Conservation (phyloP, 1,140 invertebrate species). For the Zaprionus capensis region DNA sequence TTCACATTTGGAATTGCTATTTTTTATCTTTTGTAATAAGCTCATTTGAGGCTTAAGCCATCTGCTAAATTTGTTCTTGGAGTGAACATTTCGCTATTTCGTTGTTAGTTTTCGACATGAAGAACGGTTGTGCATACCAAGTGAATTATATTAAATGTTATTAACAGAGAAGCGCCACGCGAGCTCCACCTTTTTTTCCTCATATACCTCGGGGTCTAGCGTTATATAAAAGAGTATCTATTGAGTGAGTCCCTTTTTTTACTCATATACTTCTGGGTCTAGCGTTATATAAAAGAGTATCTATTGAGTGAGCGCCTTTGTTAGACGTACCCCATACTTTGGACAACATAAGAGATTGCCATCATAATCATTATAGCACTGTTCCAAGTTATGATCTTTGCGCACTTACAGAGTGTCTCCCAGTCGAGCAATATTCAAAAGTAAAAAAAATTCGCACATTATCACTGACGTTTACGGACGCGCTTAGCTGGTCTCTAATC, state of each 20-base stretch:
- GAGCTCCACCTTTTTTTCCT: slow-evolving; percentile 4
- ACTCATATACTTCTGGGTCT: slow-evolving; percentile 11
- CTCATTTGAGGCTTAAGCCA: slow-evolving; percentile 34
- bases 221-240: not conserved
- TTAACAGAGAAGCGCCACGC: slow-evolving; percentile 16
- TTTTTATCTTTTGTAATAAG: slow-evolving; percentile 30
- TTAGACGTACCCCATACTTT: not conserved
- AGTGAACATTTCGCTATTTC: slow-evolving; percentile 41
- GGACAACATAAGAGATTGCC: too few relatives aligned
- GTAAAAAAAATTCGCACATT: slow-evolving; percentile 44
- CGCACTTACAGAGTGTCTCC: not conserved
- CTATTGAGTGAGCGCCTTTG: not conserved
- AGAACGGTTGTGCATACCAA: slow-evolving; percentile 58
- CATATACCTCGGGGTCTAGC: slow-evolving; percentile 7
- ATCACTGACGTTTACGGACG: slow-evolving; percentile 75
- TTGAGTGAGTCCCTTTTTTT: too few relatives aligned
- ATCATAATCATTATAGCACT: too few relatives aligned
- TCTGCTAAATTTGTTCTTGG: slow-evolving; percentile 55
- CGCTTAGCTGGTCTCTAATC: slow-evolving; percentile 61
- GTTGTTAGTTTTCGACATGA: slow-evolving; percentile 40
- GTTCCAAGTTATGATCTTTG: not conserved
- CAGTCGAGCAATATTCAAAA: not conserved
- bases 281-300: not conserved
- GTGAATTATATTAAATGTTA: slow-evolving; percentile 38
- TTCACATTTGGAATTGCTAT: slow-evolving; percentile 29